These are phyloP conservation scores for Onychostruthus taczanowskii DNA, from an alignment of 2,113 vertebrate species.

Conservation along the genomic window DNA sequence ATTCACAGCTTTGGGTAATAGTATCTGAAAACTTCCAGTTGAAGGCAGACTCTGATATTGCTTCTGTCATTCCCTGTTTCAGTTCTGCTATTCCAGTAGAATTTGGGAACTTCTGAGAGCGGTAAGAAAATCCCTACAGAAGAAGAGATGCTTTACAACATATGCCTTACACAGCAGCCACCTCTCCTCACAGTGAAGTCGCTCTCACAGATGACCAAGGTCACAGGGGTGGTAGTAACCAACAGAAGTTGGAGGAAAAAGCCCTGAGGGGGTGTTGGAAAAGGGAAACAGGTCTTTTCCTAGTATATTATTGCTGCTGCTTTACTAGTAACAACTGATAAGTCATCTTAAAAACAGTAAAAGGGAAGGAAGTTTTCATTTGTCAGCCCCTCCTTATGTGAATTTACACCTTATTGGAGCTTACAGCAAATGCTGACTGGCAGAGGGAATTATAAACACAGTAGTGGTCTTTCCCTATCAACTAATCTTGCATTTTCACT, in stretches of 20 bases:
- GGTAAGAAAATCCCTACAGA: not conserved
- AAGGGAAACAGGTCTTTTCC: not conserved
- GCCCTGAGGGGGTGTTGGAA: not conserved
- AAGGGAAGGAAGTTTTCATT: not conserved
- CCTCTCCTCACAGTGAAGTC: not conserved
- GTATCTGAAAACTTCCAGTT: not conserved
- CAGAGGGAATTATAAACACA: not conserved
- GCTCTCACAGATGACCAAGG: not conserved
- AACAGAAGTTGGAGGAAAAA: not conserved
- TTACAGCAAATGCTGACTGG: not conserved
- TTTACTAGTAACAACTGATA: not conserved
- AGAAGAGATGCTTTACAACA: not conserved
- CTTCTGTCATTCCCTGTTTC: not conserved
- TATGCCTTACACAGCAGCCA: not conserved
- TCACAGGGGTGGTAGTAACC: not conserved
- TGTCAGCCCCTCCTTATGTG: not conserved
- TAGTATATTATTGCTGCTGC: not conserved
- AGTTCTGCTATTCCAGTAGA: not conserved
- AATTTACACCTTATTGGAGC: not conserved
- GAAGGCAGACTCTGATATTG: not conserved
- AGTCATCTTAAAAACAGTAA: not conserved
- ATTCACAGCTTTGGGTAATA: not conserved
- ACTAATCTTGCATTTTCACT: not conserved
- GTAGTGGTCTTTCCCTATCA: not conserved
- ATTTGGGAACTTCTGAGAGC: not conserved